Evolutionary conservation across 1,140 invertebrate genomes (phyloP).

Genomic region (Pararge aegeria): DNA sequence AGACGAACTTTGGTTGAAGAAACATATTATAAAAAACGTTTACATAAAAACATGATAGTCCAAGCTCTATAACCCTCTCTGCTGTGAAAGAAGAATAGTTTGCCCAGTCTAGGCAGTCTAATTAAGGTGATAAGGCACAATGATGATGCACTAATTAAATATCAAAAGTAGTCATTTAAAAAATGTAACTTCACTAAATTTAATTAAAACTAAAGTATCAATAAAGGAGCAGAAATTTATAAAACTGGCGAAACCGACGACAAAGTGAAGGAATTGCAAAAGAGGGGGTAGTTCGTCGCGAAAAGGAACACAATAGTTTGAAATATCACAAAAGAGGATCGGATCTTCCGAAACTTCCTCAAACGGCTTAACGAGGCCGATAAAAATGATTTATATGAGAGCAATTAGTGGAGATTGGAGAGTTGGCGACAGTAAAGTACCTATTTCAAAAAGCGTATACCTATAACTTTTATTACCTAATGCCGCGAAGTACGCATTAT

Average conservation of each 20-base stretch:
- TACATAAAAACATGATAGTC: too few species aligned
- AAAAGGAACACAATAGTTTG: not conserved
- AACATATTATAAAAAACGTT: too few species aligned
- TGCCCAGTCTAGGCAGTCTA: too few species aligned
- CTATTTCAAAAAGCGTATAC: not conserved
- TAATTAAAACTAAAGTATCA: too few species aligned
- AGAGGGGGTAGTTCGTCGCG: not conserved
- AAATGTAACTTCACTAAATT: too few species aligned
- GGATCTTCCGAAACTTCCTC: not conserved
- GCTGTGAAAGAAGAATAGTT: too few species aligned
- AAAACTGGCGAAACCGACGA: not conserved
- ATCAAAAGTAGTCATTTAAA: too few species aligned
- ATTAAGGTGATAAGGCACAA: too few species aligned
- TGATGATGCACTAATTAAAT: too few species aligned
- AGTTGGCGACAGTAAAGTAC: not conserved
- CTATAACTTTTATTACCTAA: not conserved
- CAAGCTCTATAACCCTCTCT: too few species aligned
- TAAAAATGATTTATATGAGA: constrained; percentile 1
- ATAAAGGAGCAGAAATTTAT: not conserved
- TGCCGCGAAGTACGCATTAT: too few species aligned
- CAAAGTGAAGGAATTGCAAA: not conserved
- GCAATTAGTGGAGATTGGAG: constrained; percentile 1
- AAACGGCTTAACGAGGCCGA: constrained; percentile 6
- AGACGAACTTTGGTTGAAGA: too few species aligned
- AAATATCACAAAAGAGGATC: constrained; percentile 1